Percentiles rank a stretch among this genome's conserved stretches.
These are phyloP conservation scores for Hypomesus transpacificus DNA, from an alignment of 2,113 vertebrate genomes.

Conservation along the genomic window DNA sequence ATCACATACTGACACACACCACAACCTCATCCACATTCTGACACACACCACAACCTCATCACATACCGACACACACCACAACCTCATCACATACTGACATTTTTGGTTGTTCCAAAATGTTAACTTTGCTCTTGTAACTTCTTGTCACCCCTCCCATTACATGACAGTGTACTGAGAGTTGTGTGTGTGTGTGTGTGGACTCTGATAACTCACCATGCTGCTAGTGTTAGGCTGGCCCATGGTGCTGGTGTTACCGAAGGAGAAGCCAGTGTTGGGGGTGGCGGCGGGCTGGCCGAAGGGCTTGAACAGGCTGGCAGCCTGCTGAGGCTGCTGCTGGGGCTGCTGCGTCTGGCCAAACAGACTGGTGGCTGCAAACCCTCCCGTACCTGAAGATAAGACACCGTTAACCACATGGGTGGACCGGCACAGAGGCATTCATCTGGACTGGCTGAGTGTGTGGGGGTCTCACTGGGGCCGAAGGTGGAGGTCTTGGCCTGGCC, in stretches of 20 bases:
- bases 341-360: slow-evolving; percentile 77
- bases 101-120: too few relatives aligned
- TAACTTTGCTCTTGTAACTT: too few relatives aligned
- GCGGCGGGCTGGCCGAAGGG: slow-evolving; percentile 87
- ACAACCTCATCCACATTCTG: background rate
- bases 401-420: background rate
- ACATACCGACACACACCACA: background rate
- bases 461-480: slow-evolving; percentile 84
- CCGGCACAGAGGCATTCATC: background rate
- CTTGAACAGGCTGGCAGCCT: slow-evolving; percentile 81
- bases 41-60: too few relatives aligned
- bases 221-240: slow-evolving; percentile 85
- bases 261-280: slow-evolving; percentile 82
- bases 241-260: slow-evolving; percentile 83
- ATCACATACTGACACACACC: background rate
- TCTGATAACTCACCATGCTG: slow-evolving; percentile 78
- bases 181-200: background rate
- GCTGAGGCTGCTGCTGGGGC: slow-evolving; percentile 45
- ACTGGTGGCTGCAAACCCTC: slow-evolving; percentile 79
- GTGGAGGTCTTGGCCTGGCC: slow-evolving; percentile 81
- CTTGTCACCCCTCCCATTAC: too few relatives aligned
- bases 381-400: slow-evolving; percentile 58
- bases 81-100: background rate
- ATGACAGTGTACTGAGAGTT: background rate
- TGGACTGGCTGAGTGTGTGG: background rate